These are phyloP conservation scores for Parasteatoda lunata DNA, from an alignment of 2,888 invertebrate genomes.

Conservation along the genomic window DNA sequence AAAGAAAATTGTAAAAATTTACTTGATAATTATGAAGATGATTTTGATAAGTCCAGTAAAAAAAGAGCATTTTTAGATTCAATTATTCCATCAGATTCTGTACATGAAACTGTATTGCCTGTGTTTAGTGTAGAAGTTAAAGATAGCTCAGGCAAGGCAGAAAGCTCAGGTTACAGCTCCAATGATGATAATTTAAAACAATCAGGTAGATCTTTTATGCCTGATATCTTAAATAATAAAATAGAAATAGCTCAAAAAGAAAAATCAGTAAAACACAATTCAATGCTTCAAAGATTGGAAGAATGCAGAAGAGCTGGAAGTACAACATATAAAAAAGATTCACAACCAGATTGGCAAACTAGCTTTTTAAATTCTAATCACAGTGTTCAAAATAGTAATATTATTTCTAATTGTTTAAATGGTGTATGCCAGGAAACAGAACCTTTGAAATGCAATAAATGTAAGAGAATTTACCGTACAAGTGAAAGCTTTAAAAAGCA, in stretches of 20 bases:
- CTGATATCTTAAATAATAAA: slow-evolving; percentile 2
- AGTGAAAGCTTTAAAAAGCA: slow-evolving; percentile 74
- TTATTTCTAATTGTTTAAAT: slow-evolving; percentile 1
- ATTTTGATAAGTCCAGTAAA: slow-evolving; percentile 22
- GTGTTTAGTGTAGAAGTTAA: slow-evolving; percentile 40
- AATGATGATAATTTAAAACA: slow-evolving; percentile 56
- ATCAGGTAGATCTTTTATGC: neutral
- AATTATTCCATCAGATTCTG: slow-evolving; percentile 34
- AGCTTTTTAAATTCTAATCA: neutral
- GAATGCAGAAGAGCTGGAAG: slow-evolving; percentile 3
- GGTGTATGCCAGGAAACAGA: slow-evolving; percentile 69
- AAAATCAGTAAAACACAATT: slow-evolving; percentile 1
- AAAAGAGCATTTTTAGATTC: slow-evolving; percentile 31
- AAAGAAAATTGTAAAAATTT: slow-evolving; percentile 35
- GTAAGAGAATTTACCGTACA: slow-evolving; percentile 80
- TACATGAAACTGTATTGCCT: slow-evolving; percentile 60
- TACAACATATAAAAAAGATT: neutral
- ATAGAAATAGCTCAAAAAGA: neutral
- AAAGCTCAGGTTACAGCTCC: slow-evolving; percentile 61
- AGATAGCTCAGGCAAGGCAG: slow-evolving; percentile 33
- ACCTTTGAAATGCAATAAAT: slow-evolving; percentile 89
- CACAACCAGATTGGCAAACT: neutral
- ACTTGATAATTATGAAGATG: slow-evolving; percentile 10
- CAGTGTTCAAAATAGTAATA: neutral
- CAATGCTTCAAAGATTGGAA: slow-evolving; percentile 10